Evolutionary conservation across 2,113 vertebrate species (phyloP).

Genomic region (Hyaena hyaena): DNA sequence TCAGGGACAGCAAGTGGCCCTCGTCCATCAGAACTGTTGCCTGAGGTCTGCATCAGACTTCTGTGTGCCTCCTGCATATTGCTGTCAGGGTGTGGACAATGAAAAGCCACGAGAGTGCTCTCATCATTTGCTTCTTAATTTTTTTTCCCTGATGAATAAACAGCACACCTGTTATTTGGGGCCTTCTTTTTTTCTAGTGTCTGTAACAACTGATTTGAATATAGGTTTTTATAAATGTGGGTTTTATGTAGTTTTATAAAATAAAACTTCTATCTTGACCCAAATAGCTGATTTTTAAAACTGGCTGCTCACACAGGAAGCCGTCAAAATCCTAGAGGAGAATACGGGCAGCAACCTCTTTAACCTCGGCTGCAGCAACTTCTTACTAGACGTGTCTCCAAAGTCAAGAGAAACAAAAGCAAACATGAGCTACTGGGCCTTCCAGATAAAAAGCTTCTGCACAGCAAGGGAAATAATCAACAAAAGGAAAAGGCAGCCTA

Average conservation of each 20-base stretch:
- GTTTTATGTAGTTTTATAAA: background rate
- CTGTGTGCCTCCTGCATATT: background rate
- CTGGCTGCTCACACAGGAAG: too few relatives aligned
- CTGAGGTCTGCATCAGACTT: background rate
- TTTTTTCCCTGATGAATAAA: background rate
- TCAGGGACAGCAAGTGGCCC: background rate
- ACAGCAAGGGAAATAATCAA: too few relatives aligned
- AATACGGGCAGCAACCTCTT: too few relatives aligned
- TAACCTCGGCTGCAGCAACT: too few relatives aligned
- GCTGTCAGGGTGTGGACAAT: accelerated
- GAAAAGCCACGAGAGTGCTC: background rate
- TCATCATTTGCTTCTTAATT: background rate
- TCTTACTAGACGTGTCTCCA: too few relatives aligned
- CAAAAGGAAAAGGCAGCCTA: too few relatives aligned
- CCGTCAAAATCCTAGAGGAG: too few relatives aligned
- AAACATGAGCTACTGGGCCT: too few relatives aligned
- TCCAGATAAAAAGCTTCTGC: too few relatives aligned
- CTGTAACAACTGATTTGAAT: background rate
- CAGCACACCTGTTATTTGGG: background rate
- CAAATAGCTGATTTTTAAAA: background rate
- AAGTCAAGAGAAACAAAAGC: too few relatives aligned
- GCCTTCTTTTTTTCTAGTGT: background rate
- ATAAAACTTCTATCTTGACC: background rate
- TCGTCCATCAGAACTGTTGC: too few relatives aligned
- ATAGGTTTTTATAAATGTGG: background rate